Base-by-base conservation (phyloP, 2,888 invertebrate species). In the Tromatobia lineatoria region DNA sequence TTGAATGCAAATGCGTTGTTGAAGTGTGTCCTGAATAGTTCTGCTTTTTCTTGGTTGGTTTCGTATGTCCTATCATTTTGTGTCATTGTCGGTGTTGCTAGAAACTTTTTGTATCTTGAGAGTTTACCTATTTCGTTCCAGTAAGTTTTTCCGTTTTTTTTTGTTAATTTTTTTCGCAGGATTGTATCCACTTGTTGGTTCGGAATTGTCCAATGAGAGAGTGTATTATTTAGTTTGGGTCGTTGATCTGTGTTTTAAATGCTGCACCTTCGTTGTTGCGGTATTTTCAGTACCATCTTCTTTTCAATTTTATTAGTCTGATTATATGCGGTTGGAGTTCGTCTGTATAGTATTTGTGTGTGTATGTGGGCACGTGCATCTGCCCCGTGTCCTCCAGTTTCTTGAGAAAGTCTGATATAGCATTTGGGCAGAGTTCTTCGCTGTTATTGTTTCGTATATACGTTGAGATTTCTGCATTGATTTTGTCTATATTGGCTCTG, bases 111-210 rank as follows among this genome's bases (percentile, higher is more conserved):
- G 61, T 79, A 79, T 50, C 34, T 42, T 10, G 80, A n/a, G 25
- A 80, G 66, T 50, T 73, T 80, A 20, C 38, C 57, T 20, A 80
- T 75, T 8, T 8, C 50, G 18, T 64, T 64, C 80, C 75, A 80
- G 57, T 75, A 81, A n/a, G 57, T 18, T 25, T 69, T 70, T 18
- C 70, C 81, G n/a, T 54, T 59, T 47, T 69, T 25, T 23, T 6
- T 42, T 34, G 50, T 81, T 66, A 3, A 76, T n/a, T 76, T 29
- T 69, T 76, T 13, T 67, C 42, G 18, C 80, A 80, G 4, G 75
- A 23, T 38, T 76, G 61, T 2, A 81, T 20, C 76, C 81, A 81
- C 25, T 50, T 67, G 8, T 25, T 42, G 29, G 52, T 54, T 3
- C 69, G 23, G 18, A 25, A 80, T 74, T 75, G 42, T 3, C 50